A percentile compares a stretch with the other conserved stretches of the same genome.
phyloP scores from a whole-genome alignment of 2,888 invertebrate species.

The Microchrysa polita region DNA sequence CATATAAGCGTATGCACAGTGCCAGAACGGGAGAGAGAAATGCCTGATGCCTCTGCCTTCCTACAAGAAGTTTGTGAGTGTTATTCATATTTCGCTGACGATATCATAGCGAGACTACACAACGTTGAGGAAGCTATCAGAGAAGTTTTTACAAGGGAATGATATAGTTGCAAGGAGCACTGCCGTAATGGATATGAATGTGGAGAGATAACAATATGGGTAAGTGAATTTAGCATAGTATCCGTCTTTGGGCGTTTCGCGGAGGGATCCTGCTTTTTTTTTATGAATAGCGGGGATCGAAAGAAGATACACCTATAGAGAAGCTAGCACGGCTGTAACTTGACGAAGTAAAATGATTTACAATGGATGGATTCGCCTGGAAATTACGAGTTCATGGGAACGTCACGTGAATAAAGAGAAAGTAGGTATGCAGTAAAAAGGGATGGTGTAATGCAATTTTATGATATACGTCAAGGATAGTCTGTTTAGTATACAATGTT shows the following conservation, averaged over 20 bases:
- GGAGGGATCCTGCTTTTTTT: not conserved
- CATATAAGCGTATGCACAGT: not conserved
- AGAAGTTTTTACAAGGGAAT: conserved; percentile 26
- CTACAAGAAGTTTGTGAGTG: conserved; percentile 14
- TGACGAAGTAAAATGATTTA: conserved; percentile 21
- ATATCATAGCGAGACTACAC: conserved; percentile 23
- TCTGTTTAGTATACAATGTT: not conserved
- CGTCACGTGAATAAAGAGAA: not conserved
- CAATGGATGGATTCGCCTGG: conserved; percentile 6
- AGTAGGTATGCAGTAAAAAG: not conserved
- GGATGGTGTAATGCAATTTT: not conserved
- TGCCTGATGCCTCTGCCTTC: conserved; percentile 3
- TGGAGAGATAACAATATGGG: conserved; percentile 34
- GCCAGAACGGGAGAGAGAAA: not conserved
- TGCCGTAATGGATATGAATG: conserved; percentile 34
- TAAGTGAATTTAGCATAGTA: conserved; percentile 25
- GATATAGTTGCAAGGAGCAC: conserved; percentile 30
- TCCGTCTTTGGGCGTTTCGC: not conserved
- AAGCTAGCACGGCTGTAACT: not conserved
- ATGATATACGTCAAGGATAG: not conserved
- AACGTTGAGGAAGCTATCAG: conserved; percentile 38
- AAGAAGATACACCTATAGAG: conserved; percentile 14
- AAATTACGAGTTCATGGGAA: not conserved
- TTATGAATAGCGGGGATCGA: not conserved
- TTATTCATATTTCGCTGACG: conserved; percentile 33